Evolutionary conservation across 2,888 invertebrate genomes (phyloP).

Genomic region (Margaritifera margaritifera): DNA sequence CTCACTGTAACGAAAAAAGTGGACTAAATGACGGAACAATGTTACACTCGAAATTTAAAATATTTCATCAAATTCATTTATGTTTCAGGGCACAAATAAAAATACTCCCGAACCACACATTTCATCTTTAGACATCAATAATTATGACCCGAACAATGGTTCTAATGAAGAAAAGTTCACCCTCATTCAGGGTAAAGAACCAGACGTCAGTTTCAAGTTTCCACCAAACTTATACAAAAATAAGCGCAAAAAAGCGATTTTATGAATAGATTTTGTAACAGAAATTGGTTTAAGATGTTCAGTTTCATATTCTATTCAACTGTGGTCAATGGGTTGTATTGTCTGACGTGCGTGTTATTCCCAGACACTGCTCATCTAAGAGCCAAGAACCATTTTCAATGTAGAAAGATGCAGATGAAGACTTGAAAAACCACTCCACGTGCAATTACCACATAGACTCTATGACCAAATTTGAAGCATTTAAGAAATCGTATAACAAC

Average conservation of each 20-base stretch:
- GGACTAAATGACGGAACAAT: too few species aligned
- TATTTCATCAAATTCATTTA: too few species aligned
- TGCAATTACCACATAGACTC: constrained; percentile 16
- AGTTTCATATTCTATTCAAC: constrained; percentile 27
- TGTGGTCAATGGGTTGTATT: constrained; percentile 19
- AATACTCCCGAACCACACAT: too few species aligned
- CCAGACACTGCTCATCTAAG: constrained; percentile 22
- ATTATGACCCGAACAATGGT: too few species aligned
- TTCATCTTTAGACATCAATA: too few species aligned
- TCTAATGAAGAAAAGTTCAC: too few species aligned
- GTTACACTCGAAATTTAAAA: too few species aligned
- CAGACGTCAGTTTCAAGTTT: constrained; percentile 18
- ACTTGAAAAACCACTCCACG: constrained; percentile 19
- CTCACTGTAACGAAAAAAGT: too few species aligned
- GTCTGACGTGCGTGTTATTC: constrained; percentile 24
- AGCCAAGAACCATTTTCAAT: constrained; percentile 20
- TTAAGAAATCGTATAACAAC: constrained; percentile 9
- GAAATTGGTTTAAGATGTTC: constrained; percentile 23
- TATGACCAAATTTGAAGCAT: constrained; percentile 13
- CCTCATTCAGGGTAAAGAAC: constrained; percentile 3
- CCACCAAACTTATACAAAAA: constrained; percentile 22
- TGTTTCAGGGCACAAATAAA: too few species aligned
- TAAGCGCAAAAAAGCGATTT: constrained; percentile 12
- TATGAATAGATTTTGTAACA: constrained; percentile 18
- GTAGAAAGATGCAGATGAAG: constrained; percentile 33